phyloP scores from a whole-genome alignment of 2,113 vertebrate genomes.

The Brachionichthys hirsutus region DNA sequence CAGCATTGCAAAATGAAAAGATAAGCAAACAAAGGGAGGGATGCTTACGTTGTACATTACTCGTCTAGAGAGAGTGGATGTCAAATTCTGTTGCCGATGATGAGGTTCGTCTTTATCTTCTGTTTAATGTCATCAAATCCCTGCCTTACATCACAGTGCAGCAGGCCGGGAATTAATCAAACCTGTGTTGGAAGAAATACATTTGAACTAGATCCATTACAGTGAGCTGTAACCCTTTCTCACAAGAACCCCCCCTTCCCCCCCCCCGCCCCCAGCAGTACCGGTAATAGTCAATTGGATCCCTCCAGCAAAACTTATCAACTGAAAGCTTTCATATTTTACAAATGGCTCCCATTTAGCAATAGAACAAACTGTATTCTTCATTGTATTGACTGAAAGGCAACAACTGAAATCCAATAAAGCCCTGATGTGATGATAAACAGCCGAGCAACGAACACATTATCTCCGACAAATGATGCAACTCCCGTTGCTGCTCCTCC shows the following conservation, averaged over 20 bases:
- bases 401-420: too few species aligned
- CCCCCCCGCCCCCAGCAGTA: too few species aligned
- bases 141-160: conserved; percentile 14
- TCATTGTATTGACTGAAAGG: conserved; percentile 7
- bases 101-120: conserved; percentile 26
- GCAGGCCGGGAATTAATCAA: conserved; percentile 23
- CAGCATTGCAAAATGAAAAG: conserved; percentile 44
- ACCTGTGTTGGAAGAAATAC: conserved; percentile 16
- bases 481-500: background rate
- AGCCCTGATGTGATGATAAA: conserved; percentile 4
- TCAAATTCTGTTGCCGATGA: conserved; percentile 25
- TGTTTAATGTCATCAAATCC: conserved; percentile 31
- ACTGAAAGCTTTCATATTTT: conserved; percentile 7
- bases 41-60: conserved; percentile 34
- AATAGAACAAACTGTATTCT: conserved; percentile 30
- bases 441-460: conserved; percentile 14
- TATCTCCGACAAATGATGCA: conserved; percentile 17
- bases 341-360: conserved; percentile 5
- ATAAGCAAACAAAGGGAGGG: conserved; percentile 13
- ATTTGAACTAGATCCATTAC: conserved; percentile 31
- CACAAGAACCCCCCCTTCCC: conserved; percentile 2
- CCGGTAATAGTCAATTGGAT: conserved; percentile 9
- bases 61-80: conserved; percentile 31
- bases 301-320: conserved; percentile 3
- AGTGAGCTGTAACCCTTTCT: conserved; percentile 14